phyloP scores from a whole-genome alignment of 2,888 invertebrate species.

The Ectemnius continuus region DNA sequence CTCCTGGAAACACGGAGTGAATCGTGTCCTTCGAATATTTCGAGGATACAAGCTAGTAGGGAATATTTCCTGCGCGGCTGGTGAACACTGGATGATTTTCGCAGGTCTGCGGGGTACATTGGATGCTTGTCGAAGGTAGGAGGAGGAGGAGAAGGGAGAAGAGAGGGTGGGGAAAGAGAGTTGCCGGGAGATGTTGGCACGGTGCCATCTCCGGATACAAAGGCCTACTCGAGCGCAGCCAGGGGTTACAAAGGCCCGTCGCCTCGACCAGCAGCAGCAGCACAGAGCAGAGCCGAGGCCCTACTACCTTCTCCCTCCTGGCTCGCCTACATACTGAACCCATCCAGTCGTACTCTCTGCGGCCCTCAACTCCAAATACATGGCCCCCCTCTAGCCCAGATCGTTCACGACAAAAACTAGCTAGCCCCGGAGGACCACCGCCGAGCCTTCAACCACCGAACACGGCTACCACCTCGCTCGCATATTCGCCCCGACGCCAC shows the following conservation, averaged over 20 bases:
- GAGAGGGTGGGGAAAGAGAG: slow-evolving; percentile 62
- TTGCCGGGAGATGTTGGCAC: slow-evolving; percentile 71
- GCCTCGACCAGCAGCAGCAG: slow-evolving; percentile 39
- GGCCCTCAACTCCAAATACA: no score
- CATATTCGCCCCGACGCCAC: no score
- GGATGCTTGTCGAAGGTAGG: no score
- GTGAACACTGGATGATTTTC: slow-evolving; percentile 57
- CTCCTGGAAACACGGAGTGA: neutral
- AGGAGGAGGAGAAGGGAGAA: slow-evolving; percentile 49
- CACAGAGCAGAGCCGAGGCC: neutral
- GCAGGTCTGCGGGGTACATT: slow-evolving; percentile 63
- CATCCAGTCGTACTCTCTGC: slow-evolving; percentile 6
- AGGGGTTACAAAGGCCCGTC: slow-evolving; percentile 31
- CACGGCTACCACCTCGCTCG: no score
- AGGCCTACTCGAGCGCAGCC: slow-evolving; percentile 53
- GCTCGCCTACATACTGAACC: slow-evolving; percentile 15
- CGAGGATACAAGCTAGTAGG: slow-evolving; percentile 34
- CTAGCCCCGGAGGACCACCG: no score
- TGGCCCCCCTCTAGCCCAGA: no score
- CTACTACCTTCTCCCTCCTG: slow-evolving; percentile 1
- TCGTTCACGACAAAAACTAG: no score
- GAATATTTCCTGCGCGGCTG: slow-evolving; percentile 54
- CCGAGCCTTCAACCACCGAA: no score
- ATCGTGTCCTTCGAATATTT: slow-evolving; percentile 47
- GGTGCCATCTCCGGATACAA: slow-evolving; percentile 68